These are phyloP conservation scores for Rhingia rostrata DNA, from an alignment of 2,888 invertebrate species.

Conservation along the genomic window DNA sequence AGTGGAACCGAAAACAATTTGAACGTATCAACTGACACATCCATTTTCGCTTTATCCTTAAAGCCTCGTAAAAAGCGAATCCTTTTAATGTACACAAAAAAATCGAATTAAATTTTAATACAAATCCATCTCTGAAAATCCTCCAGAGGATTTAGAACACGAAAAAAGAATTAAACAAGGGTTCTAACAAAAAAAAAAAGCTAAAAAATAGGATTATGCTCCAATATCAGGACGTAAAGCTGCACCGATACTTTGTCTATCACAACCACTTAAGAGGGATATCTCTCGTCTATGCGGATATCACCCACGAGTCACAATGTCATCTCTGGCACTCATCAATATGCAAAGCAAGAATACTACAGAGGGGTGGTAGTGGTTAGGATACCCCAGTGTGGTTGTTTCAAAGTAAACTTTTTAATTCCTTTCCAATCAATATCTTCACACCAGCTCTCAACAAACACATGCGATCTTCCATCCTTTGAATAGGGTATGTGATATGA, in stretches of 20 bases:
- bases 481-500: background rate
- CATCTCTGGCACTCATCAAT: slow-evolving; percentile 39
- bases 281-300: slow-evolving; percentile 40
- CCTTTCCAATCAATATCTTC: slow-evolving; percentile 68
- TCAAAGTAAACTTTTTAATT: slow-evolving; percentile 53
- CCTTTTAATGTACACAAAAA: slow-evolving; percentile 12
- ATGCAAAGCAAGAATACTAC: slow-evolving; percentile 63
- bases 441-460: slow-evolving; percentile 28
- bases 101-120: background rate
- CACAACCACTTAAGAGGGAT: slow-evolving; percentile 59
- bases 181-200: background rate
- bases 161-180: slow-evolving; percentile 47
- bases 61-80: slow-evolving; percentile 3
- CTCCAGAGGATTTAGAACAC: slow-evolving; percentile 38
- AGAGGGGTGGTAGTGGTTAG: slow-evolving; percentile 1
- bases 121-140: slow-evolving; percentile 15
- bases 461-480: slow-evolving; percentile 14
- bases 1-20: slow-evolving; percentile 22
- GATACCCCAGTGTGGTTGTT: background rate
- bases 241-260: slow-evolving; percentile 21
- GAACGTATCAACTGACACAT: slow-evolving; percentile 43
- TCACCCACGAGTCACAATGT: slow-evolving; percentile 32
- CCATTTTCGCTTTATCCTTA: slow-evolving; percentile 6
- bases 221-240: slow-evolving; percentile 27
- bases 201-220: slow-evolving; percentile 30